Base-by-base conservation (phyloP, 2,888 invertebrate species). In the Salticus scenicus region DNA sequence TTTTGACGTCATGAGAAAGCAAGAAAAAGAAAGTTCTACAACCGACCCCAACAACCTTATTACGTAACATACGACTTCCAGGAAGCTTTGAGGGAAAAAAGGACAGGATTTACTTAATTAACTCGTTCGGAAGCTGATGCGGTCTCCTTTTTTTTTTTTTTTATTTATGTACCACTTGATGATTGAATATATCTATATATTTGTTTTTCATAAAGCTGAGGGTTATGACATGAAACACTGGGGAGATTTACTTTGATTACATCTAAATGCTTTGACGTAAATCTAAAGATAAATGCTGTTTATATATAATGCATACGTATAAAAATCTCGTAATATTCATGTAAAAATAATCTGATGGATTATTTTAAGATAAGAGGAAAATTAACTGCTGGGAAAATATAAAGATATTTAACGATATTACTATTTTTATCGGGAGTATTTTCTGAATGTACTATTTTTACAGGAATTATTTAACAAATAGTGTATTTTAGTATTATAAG, bases 81-180 rank as follows among this genome's bases (percentile, higher is more conserved):
- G 77, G 77, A 83, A 77, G 77, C 37, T 71, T 27, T 10, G 47
- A 66, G 64, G 71, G 76, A 47, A 66, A 76, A 82, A 31, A 1
- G 70, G 82, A 72, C 76, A 77, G 77, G 73, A 77, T 77, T 77
- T 77, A 72, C 76, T 76, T 83, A 83, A 83, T 83, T 83, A 83
- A 77, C 77, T 83, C 72, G 69, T 83, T 83, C 83, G 77, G 83
- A 83, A 83, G 72, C 76, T 73, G 71, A 67, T 57, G 67, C 28
- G 33, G 63, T 41, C 20, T 24, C 37, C 67, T 77, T 64, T 57
- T 73, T 72, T 1, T 24, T 70, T 8, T 71, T 75, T 51, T 77
- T 64, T 82, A 63, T 82, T 75, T 82, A 57, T 71, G 33, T 69
- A 70, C 67, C 70, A 57, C 70, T 82, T 31, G 75, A 64, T 74